phyloP scores from a whole-genome alignment of 2,113 vertebrate genomes.

The Rhea americana region DNA sequence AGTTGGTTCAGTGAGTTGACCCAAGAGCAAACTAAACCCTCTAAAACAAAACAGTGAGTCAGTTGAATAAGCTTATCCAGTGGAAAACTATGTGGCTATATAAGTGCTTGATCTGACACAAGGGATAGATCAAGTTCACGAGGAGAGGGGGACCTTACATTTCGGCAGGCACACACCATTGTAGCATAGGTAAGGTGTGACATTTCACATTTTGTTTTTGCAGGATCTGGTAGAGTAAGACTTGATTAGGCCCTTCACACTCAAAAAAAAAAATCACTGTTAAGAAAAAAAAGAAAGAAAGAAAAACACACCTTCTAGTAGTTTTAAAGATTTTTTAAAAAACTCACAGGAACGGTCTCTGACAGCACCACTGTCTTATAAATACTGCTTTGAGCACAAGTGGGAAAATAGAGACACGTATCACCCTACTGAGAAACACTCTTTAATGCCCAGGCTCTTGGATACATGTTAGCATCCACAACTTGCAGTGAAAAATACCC shows the following conservation, averaged over 20 bases:
- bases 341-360: not conserved
- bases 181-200: not conserved
- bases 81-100: conserved; percentile 7
- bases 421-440: not conserved
- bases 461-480: not conserved
- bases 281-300: no score
- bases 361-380: not conserved
- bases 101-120: not conserved
- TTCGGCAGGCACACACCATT: not conserved
- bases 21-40: not conserved
- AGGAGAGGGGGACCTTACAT: not conserved
- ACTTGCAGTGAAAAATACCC: not conserved
- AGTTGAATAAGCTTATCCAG: conserved; percentile 7
- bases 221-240: not conserved
- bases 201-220: not conserved
- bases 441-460: not conserved
- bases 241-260: rapidly evolving
- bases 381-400: not conserved
- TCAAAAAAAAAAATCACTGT: not conserved
- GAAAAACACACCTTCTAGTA: not conserved
- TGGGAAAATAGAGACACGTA: not conserved
- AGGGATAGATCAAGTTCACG: not conserved
- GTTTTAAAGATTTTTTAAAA: not conserved
- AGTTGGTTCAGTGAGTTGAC: not conserved
- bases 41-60: conserved; percentile 9